Evolutionary conservation across 2,113 vertebrate species (phyloP).

Genomic region (Alces alces): DNA sequence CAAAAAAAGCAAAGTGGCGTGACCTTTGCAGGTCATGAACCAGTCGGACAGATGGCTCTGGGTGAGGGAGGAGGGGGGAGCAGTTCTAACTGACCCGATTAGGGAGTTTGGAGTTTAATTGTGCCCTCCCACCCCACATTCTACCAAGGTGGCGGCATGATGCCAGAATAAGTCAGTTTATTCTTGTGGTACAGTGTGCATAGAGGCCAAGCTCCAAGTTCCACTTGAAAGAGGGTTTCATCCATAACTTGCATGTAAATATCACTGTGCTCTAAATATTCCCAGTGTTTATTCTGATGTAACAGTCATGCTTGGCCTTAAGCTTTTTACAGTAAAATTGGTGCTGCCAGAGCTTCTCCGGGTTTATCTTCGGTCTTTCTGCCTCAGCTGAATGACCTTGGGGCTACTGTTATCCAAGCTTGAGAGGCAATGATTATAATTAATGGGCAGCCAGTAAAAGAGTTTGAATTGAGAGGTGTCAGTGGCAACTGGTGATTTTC

Average conservation of each 20-base stretch:
- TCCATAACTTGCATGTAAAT: neutral
- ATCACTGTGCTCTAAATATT: neutral
- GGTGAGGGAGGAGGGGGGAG: neutral
- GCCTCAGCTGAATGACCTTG: neutral
- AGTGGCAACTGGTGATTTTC: neutral
- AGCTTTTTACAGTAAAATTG: neutral
- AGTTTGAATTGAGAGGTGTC: neutral
- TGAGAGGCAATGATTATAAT: neutral
- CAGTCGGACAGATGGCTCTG: neutral
- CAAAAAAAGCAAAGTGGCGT: neutral
- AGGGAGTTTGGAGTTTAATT: neutral
- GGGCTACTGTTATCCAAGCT: neutral
- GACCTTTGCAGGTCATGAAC: neutral
- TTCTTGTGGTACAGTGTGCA: neutral
- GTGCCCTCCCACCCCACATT: neutral
- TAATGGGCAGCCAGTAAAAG: neutral
- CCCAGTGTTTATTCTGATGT: neutral
- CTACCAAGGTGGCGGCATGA: neutral
- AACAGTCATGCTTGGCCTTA: neutral
- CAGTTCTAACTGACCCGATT: neutral
- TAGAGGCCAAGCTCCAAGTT: neutral
- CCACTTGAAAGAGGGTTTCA: neutral
- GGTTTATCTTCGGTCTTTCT: neutral
- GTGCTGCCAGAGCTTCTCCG: neutral
- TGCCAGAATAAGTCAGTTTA: neutral